Conservation (phyloP, 1,140 invertebrate species). For the Bicyclus anynana region DNA sequence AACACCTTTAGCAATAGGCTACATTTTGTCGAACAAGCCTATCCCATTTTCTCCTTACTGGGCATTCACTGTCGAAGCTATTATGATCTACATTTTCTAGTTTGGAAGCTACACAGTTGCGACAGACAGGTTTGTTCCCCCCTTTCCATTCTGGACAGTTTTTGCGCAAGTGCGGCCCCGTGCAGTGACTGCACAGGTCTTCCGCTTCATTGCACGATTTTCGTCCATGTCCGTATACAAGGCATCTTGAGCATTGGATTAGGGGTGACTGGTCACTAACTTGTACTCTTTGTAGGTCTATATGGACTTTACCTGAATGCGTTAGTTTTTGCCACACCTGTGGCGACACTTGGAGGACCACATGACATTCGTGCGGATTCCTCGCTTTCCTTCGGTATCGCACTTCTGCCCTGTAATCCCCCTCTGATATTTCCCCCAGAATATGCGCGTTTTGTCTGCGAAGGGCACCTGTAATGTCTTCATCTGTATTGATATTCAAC, state of each 20-base stretch:
- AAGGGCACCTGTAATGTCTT: too few relatives aligned
- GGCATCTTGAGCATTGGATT: constrained; percentile 1
- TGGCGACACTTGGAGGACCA: neutral
- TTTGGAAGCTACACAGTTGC: constrained; percentile 5
- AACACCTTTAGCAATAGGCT: constrained; percentile 25
- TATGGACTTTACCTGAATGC: neutral
- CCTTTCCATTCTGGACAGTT: neutral
- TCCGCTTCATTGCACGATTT: neutral
- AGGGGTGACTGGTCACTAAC: constrained; percentile 6
- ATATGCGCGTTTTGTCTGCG: too few relatives aligned
- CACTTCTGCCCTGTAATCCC: too few relatives aligned
- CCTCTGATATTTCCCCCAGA: too few relatives aligned
- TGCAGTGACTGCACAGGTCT: constrained; percentile 22
- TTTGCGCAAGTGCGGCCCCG: neutral
- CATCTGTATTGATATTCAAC: too few relatives aligned
- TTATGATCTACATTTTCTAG: neutral
- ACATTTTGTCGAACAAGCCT: neutral
- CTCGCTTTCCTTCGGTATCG: too few relatives aligned
- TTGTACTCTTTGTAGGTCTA: neutral
- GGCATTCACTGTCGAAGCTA: constrained; percentile 9
- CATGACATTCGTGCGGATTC: too few relatives aligned
- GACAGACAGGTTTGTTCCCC: neutral
- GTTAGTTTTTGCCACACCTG: neutral
- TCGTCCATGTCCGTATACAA: constrained; percentile 11
- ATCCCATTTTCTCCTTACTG: constrained; percentile 12